A percentile compares a stretch with the other conserved stretches of the same genome.
Conservation (phyloP, 2,888 invertebrate genomes). For the Baccha elongata region DNA sequence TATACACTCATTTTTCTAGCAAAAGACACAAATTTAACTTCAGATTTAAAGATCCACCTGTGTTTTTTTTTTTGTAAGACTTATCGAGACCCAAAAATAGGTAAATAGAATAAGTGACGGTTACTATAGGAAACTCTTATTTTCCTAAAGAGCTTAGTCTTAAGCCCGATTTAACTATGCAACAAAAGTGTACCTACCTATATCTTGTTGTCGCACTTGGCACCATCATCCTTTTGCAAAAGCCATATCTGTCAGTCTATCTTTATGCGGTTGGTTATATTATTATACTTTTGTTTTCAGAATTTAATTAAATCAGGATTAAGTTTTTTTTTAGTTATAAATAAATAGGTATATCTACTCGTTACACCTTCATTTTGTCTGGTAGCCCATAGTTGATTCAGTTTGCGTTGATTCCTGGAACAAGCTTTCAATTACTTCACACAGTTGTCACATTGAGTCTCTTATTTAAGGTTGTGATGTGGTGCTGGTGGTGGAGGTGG, state of each 20-base stretch:
- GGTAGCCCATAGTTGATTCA: neutral
- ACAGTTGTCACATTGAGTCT: neutral
- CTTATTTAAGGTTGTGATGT: constrained; percentile 3
- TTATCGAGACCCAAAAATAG: neutral
- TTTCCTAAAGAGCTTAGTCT: constrained; percentile 37
- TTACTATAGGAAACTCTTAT: neutral
- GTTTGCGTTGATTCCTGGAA: constrained; percentile 15
- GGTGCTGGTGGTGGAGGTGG: constrained; percentile 12
- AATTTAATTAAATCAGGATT: constrained; percentile 73
- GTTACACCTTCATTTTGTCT: constrained; percentile 48
- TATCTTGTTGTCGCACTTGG: constrained; percentile 38
- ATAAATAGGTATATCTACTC: too few species aligned
- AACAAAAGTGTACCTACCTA: neutral
- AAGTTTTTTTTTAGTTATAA: constrained; percentile 31
- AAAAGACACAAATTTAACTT: too few species aligned
- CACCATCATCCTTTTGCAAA: neutral
- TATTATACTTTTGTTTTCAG: constrained; percentile 40
- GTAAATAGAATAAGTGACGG: neutral
- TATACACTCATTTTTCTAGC: too few species aligned
- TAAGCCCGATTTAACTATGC: constrained; percentile 34
- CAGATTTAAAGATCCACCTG: too few species aligned
- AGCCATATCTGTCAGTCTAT: constrained; percentile 24
- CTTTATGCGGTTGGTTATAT: constrained; percentile 6
- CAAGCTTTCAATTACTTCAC: constrained; percentile 36
- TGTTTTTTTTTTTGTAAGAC: neutral